A percentile compares a stretch with the other conserved stretches of the same genome.
phyloP scores from a whole-genome alignment of 2,797 vertebrate species.

The Babyrousa celebensis region DNA sequence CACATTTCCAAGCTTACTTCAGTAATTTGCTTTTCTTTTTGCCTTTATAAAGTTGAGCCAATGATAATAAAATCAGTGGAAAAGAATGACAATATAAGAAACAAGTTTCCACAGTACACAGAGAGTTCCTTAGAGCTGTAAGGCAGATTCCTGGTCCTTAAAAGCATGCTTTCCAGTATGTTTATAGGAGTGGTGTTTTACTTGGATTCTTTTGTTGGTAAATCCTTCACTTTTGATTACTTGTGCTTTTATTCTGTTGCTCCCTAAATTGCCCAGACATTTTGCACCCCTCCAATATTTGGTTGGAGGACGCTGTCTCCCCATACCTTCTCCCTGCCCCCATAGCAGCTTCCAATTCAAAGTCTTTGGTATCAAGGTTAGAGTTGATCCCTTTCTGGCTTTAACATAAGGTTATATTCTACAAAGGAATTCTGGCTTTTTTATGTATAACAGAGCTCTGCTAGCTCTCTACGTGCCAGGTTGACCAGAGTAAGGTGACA shows the following conservation, averaged over 20 bases:
- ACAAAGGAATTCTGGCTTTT: constrained; percentile 44
- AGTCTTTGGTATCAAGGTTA: not conserved
- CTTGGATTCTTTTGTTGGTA: constrained; percentile 8
- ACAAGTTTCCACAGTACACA: not conserved
- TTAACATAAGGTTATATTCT: constrained; percentile 70
- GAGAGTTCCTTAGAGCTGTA: not conserved
- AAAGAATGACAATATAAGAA: not conserved
- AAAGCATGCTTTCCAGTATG: not conserved
- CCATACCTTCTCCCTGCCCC: not conserved
- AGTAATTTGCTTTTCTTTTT: constrained; percentile 2
- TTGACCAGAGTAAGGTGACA: not conserved
- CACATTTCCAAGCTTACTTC: constrained; percentile 62
- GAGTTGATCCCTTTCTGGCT: not conserved
- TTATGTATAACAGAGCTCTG: constrained; percentile 38
- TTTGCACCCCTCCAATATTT: not conserved
- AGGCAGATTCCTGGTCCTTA: not conserved
- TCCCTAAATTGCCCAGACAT: not conserved
- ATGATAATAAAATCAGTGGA: constrained; percentile 72
- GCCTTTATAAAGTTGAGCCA: constrained; percentile 68
- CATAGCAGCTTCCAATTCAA: not conserved
- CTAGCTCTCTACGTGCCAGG: not conserved
- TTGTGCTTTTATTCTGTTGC: constrained; percentile 21
- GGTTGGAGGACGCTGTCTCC: not conserved
- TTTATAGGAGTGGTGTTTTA: not conserved
- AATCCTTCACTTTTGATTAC: constrained; percentile 2